Percentiles rank a stretch among this genome's conserved stretches.
phyloP scores from a whole-genome alignment of 1,140 invertebrate genomes.

The Tetragnatha versicolor region DNA sequence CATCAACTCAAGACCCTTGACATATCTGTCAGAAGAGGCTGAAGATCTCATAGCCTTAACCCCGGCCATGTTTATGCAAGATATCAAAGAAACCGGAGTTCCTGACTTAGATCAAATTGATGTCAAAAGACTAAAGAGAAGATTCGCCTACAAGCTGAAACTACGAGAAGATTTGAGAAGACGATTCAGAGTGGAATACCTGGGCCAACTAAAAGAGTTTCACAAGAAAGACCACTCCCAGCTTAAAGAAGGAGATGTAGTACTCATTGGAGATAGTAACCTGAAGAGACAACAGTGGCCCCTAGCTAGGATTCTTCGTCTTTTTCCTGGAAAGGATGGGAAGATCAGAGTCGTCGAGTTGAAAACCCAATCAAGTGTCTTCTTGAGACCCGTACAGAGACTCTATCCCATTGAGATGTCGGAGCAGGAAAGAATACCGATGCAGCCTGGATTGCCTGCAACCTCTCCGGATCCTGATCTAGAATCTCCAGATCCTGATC shows the following conservation, averaged over 20 bases:
- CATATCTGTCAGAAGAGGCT: slow-evolving; percentile 34
- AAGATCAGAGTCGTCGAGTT: background rate
- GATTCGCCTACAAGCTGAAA: background rate
- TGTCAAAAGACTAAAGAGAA: background rate
- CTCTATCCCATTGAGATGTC: background rate
- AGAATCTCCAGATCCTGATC: too few species aligned
- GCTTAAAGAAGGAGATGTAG: background rate
- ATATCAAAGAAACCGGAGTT: background rate
- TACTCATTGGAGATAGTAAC: background rate
- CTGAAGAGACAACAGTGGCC: background rate
- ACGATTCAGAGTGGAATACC: background rate
- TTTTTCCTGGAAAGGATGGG: background rate
- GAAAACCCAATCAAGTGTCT: background rate
- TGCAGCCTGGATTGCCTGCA: too few species aligned
- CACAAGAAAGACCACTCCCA: background rate
- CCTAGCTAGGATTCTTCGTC: background rate
- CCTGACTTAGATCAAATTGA: background rate
- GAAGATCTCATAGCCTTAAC: slow-evolving; percentile 52
- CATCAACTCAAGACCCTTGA: slow-evolving; percentile 25
- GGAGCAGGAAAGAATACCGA: background rate
- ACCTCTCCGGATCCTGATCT: too few species aligned
- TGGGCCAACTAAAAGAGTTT: background rate
- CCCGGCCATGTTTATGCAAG: slow-evolving; percentile 54
- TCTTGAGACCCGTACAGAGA: background rate
- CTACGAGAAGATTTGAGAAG: background rate